Evolutionary conservation across 2,797 vertebrate species (phyloP).

Genomic region (Lerista edwardsae): DNA sequence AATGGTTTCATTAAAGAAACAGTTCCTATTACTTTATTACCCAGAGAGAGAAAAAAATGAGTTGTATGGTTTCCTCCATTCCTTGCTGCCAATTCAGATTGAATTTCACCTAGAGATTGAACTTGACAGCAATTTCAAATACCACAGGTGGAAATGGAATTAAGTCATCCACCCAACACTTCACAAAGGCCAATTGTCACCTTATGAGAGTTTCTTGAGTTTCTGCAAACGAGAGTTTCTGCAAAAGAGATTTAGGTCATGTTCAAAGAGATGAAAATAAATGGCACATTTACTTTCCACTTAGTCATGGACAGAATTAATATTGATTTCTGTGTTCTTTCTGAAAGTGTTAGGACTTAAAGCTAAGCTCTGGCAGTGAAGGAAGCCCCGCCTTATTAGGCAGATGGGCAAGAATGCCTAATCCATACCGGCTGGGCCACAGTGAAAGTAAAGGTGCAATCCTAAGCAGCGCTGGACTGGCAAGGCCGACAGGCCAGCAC

Average conservation of each 20-base stretch:
- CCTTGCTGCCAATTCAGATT: conserved; percentile 5
- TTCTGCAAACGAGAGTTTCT: conserved; percentile 13
- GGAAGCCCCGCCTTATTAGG: neutral
- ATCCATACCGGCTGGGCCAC: neutral
- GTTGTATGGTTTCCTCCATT: neutral
- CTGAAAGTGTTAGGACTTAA: conserved; percentile 21
- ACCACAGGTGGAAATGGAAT: conserved; percentile 14
- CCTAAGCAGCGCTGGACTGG: too few species aligned
- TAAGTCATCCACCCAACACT: conserved; percentile 2
- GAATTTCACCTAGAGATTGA: conserved; percentile 14
- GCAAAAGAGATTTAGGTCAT: conserved; percentile 16
- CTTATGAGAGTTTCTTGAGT: conserved; percentile 11
- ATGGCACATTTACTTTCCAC: conserved; percentile 24
- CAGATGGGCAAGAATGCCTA: neutral
- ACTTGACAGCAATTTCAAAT: conserved; percentile 42
- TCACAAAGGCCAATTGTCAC: conserved; percentile 28
- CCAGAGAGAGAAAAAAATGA: conserved; percentile 1
- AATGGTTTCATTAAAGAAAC: neutral
- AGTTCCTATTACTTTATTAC: conserved; percentile 8
- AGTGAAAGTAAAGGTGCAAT: too few species aligned
- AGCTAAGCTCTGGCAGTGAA: neutral
- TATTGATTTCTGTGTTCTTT: conserved; percentile 42
- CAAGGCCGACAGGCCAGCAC: too few species aligned
- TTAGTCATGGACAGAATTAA: conserved; percentile 36
- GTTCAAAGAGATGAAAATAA: conserved; percentile 42